Percentiles rank a stretch among this genome's conserved stretches.
Conservation (phyloP, 2,888 invertebrate species). For the Campopleginae sp. region DNA sequence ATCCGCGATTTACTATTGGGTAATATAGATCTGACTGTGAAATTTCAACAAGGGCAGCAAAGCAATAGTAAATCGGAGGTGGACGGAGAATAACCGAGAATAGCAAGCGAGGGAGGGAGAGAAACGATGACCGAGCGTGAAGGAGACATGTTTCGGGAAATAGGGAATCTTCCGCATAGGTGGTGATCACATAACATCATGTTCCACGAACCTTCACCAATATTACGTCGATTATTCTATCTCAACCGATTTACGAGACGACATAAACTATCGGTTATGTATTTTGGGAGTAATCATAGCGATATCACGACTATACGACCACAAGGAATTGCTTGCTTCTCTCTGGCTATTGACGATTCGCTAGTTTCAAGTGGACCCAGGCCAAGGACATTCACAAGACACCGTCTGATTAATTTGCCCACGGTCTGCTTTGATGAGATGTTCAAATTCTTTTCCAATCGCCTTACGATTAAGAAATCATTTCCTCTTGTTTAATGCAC, state of each 20-base stretch:
- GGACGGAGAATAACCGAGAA: conserved; percentile 17
- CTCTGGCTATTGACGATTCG: conserved; percentile 11
- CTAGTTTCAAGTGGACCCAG: background rate
- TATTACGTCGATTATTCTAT: conserved; percentile 58
- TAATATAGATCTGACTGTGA: conserved; percentile 43
- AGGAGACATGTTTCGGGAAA: background rate
- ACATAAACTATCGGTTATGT: background rate
- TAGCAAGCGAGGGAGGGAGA: conserved; percentile 34
- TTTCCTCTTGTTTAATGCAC: background rate
- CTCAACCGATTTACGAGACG: conserved; percentile 64
- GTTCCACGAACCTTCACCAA: conserved; percentile 15
- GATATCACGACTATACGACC: conserved; percentile 4
- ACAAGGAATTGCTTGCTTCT: background rate
- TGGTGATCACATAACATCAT: conserved; percentile 1
- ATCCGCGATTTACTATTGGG: conserved; percentile 19
- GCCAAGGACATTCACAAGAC: background rate
- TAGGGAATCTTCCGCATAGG: conserved; percentile 1
- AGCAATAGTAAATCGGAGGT: conserved; percentile 39
- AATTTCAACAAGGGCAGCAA: conserved; percentile 11
- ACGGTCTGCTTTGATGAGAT: background rate
- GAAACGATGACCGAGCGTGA: conserved; percentile 15
- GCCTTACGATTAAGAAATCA: conserved; percentile 1
- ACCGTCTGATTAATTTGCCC: background rate
- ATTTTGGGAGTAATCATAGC: background rate
- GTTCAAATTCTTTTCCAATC: conserved; percentile 30